A percentile compares a stretch with the other conserved stretches of the same genome.
phyloP scores from a whole-genome alignment of 1,140 invertebrate species.

The Lamellibrachia luymesi region DNA sequence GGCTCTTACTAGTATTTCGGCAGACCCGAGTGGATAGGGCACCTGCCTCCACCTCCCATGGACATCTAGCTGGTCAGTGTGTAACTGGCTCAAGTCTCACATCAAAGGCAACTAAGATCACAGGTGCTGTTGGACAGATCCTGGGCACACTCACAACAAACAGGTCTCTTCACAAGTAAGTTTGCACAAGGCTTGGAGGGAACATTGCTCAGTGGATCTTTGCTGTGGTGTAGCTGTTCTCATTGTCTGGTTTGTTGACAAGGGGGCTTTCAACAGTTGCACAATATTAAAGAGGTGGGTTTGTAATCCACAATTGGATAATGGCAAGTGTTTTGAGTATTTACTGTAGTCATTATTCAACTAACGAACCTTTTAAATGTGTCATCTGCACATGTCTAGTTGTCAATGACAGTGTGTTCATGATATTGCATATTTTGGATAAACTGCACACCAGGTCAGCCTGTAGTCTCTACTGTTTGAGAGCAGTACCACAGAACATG shows the following conservation, averaged over 20 bases:
- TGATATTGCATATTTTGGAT: neutral
- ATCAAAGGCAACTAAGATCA: slow-evolving; percentile 5
- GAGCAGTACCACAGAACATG: neutral
- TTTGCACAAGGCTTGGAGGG: neutral
- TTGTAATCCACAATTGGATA: neutral
- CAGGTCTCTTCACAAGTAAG: neutral
- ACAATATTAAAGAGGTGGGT: neutral
- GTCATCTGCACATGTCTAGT: neutral
- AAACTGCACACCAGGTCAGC: neutral
- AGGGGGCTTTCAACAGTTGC: too few species aligned
- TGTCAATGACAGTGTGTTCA: neutral
- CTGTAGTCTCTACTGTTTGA: neutral
- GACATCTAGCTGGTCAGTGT: neutral
- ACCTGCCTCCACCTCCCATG: neutral
- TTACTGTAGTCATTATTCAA: neutral
- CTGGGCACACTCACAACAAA: neutral
- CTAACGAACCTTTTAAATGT: neutral
- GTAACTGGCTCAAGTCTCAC: neutral
- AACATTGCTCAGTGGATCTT: neutral
- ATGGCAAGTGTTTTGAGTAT: neutral
- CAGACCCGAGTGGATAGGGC: neutral
- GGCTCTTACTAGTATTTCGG: neutral
- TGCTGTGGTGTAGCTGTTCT: neutral
- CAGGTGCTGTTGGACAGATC: neutral
- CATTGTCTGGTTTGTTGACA: neutral